phyloP scores from a whole-genome alignment of 37 sponge, comb jelly and placozoan species.

The Ianthella basta region DNA sequence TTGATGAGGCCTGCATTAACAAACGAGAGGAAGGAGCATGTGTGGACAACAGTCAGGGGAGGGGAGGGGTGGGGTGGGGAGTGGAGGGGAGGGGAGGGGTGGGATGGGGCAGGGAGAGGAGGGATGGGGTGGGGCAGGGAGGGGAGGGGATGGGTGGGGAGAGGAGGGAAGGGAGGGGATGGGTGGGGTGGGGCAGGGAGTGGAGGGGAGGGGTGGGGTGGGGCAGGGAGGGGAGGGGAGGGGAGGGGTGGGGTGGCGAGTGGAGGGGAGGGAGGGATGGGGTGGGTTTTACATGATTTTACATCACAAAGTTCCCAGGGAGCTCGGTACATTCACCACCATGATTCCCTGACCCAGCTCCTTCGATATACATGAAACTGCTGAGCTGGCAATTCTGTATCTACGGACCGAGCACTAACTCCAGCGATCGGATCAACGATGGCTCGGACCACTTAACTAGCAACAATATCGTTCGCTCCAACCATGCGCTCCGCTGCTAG shows the following conservation, averaged over 20 bases:
- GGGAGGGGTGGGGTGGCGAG: background rate
- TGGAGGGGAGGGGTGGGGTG: background rate
- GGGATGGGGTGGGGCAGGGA: background rate
- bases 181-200: background rate
- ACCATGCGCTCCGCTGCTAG: too few species aligned
- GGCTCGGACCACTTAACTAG: too few species aligned
- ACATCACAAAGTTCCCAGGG: background rate
- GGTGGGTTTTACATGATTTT: background rate
- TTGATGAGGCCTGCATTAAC: slow-evolving; percentile 47
- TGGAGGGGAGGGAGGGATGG: background rate
- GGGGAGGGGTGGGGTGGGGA: background rate
- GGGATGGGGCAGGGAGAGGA: background rate
- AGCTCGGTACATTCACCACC: too few species aligned
- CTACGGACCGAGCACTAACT: too few species aligned
- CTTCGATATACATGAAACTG: too few species aligned
- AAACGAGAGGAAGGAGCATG: background rate
- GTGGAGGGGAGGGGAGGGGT: background rate
- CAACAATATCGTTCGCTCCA: too few species aligned
- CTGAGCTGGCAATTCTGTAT: too few species aligned
- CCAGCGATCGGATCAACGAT: too few species aligned
- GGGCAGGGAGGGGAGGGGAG: background rate
- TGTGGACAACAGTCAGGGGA: background rate
- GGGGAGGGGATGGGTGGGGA: background rate
- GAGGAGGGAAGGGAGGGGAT: background rate
- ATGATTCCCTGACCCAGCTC: too few species aligned